Evolutionary conservation across 2,888 invertebrate genomes (phyloP).

Genomic region (Meiosimyza platycephala): DNA sequence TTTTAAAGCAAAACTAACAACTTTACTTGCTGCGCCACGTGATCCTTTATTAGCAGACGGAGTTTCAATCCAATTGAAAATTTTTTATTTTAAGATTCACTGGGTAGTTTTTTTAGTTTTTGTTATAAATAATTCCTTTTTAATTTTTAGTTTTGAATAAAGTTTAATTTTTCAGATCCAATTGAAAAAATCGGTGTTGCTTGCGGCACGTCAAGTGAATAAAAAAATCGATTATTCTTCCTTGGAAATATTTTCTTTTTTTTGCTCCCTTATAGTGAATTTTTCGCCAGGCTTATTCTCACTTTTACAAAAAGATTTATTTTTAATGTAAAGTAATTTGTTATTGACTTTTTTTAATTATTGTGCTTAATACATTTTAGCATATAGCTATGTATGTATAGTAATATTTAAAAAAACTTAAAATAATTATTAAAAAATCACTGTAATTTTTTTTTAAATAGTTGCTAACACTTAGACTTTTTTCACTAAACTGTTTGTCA

Average conservation of each 20-base stretch:
- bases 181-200: conserved; percentile 9
- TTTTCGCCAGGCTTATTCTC: background rate
- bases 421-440: background rate
- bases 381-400: background rate
- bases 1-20: background rate
- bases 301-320: background rate
- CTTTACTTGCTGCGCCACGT: too few species aligned
- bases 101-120: background rate
- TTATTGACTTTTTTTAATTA: background rate
- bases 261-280: background rate
- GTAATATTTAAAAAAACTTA: background rate
- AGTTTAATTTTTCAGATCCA: background rate
- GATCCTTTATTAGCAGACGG: background rate
- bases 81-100: background rate
- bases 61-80: background rate
- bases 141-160: too few species aligned
- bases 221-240: conserved; percentile 33
- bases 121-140: background rate
- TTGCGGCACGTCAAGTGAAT: background rate
- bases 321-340: background rate
- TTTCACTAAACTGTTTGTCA: conserved; percentile 18
- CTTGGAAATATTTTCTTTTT: background rate
- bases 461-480: conserved; percentile 16
- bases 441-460: background rate
- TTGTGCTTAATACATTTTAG: background rate